These are phyloP conservation scores for Leucophenga varia DNA, from an alignment of 1,140 invertebrate species.

Conservation along the genomic window DNA sequence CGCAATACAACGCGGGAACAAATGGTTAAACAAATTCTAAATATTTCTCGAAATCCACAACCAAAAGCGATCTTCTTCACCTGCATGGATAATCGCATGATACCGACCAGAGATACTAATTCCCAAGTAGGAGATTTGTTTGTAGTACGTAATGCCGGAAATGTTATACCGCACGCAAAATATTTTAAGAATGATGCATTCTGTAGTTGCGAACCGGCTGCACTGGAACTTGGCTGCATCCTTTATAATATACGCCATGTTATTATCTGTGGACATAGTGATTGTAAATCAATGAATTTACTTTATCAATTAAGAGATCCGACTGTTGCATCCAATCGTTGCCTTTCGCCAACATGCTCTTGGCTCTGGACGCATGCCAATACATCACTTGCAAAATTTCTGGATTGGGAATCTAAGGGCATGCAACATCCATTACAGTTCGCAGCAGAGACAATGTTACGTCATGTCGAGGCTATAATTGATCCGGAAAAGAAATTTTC, in stretches of 20 bases:
- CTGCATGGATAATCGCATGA: constrained; percentile 94
- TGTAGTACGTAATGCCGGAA: constrained; percentile 92
- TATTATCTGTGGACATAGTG: constrained; percentile 92
- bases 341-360: constrained; percentile 80
- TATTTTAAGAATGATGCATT: constrained; percentile 80
- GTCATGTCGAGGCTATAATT: constrained; percentile 87
- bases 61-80: constrained; percentile 93
- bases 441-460: constrained; percentile 76
- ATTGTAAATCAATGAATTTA: constrained; percentile 95
- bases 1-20: constrained; percentile 70
- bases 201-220: constrained; percentile 88
- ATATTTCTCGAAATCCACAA: constrained; percentile 83
- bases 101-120: constrained; percentile 89
- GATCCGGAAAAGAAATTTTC: constrained; percentile 87
- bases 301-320: constrained; percentile 77
- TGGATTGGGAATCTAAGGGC: constrained; percentile 67
- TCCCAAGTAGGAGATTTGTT: constrained; percentile 95
- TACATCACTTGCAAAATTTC: constrained; percentile 77
- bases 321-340: constrained; percentile 72
- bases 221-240: constrained; percentile 86
- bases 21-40: constrained; percentile 85
- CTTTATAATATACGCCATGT: constrained; percentile 88
- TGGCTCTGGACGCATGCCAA: constrained; percentile 86
- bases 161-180: constrained; percentile 83
- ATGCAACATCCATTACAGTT: constrained; percentile 69